A percentile compares a stretch with the other conserved stretches of the same genome.
These are phyloP conservation scores for Ginglymostoma cirratum DNA, from an alignment of 2,113 vertebrate species.

Conservation along the genomic window DNA sequence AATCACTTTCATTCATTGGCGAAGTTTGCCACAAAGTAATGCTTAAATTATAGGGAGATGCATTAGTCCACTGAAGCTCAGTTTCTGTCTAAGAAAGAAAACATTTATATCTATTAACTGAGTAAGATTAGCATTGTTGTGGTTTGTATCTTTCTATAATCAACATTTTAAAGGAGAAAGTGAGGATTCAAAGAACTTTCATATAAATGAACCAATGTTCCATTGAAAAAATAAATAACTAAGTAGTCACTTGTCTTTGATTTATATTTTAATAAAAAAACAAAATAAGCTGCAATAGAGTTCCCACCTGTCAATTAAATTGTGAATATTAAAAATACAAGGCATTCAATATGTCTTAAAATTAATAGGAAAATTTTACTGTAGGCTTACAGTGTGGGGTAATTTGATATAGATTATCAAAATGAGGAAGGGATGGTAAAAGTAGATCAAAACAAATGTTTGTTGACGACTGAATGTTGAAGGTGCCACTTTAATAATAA, in stretches of 20 bases:
- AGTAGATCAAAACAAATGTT: neutral
- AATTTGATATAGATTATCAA: neutral
- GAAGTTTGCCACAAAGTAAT: conserved; percentile 48
- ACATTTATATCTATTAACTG: neutral
- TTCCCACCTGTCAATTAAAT: neutral
- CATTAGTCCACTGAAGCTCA: conserved; percentile 66
- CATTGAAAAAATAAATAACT: neutral
- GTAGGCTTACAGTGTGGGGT: neutral
- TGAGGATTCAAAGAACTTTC: neutral
- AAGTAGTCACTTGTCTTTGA: neutral
- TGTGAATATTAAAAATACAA: neutral
- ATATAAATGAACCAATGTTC: neutral
- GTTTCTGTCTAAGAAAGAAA: conserved; percentile 62
- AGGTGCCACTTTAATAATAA: neutral
- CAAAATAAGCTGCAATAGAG: neutral
- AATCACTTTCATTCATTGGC: conserved; percentile 68
- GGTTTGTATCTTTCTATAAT: neutral
- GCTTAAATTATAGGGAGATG: conserved; percentile 60
- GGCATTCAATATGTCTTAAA: neutral
- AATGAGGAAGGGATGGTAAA: neutral
- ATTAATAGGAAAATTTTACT: neutral
- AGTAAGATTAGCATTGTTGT: neutral
- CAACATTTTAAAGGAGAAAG: neutral
- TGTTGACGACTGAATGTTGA: neutral
- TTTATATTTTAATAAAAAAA: neutral